Base-by-base conservation (phyloP, 2,888 invertebrate genomes). In the Antheraea assamensis region DNA sequence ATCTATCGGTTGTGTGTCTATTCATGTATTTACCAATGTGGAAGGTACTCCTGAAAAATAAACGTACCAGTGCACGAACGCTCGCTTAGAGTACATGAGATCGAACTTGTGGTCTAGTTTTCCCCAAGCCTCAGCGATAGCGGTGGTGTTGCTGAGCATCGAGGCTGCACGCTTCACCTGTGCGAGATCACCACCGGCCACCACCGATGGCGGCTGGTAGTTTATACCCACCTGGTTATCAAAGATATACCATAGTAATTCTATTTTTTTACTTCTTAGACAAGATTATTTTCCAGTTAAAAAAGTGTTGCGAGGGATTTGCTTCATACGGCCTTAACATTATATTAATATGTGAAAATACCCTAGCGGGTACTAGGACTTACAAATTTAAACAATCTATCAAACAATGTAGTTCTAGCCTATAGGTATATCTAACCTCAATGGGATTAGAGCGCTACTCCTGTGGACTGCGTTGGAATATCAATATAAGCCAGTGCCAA, bases 71-170 rank as follows among this genome's bases (percentile, higher is more conserved):
- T 99, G 99, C 78, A 99, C 98, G 87, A 99, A 99, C 72, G 99
- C 99, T 76, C 98, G 95, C 94, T 98, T 98, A 79, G 97, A 96
- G 92, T 97, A 98, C 98, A 98, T 98, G 84, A 99, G 95, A 93
- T 99, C 99, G 90, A 99, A 98, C 93, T 99, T 99, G 92, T 97
- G 97, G 93, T 98, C 97, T 75, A 99, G 95, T 86, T 98, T 97
- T 78, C 97, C 96, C 97, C 98, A 98, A 72, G 98, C 98, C 84
- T 98, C 97, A 21, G 97, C 97, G 84, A 98, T 98, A 80, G 98
- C 98, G 27, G 98, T 99, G 10, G 98, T 98, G 92, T 99, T 99
- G 85, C 96, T 98, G 87, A 96, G 94, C 97, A 98, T 98, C 86
- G 98, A 98, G 47, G 98, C 98, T 58, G 98, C 98, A 78, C 98